phyloP scores from a whole-genome alignment of 2,888 invertebrate genomes.

The Enoplolaimus lenunculus region DNA sequence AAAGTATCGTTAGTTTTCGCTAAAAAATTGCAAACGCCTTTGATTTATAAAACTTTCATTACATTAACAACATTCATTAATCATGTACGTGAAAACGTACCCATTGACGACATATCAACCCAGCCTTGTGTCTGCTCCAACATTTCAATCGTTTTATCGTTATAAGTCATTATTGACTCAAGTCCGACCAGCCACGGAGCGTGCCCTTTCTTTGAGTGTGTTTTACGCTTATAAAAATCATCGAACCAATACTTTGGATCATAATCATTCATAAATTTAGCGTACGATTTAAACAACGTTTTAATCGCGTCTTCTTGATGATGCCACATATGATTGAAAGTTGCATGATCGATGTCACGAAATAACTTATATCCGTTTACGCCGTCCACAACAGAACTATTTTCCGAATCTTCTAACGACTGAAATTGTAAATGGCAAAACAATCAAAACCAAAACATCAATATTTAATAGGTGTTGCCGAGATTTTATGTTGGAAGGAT shows the following conservation, averaged over 20 bases:
- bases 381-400: not conserved
- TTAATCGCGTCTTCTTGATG: conserved; percentile 5
- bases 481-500: no score
- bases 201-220: not conserved
- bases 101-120: not conserved
- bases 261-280: conserved; percentile 10
- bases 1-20: no score
- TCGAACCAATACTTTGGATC: conserved; percentile 2
- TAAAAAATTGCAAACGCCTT: no score
- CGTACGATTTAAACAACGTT: not conserved
- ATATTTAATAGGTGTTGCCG: no score
- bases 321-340: not conserved
- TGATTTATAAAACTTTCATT: no score
- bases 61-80: no score
- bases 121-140: not conserved
- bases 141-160: not conserved
- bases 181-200: not conserved
- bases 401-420: no score
- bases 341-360: not conserved
- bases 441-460: no score
- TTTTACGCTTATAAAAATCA: not conserved
- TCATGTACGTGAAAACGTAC: no score
- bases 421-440: no score
- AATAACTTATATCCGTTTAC: not conserved
- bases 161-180: not conserved